phyloP scores from a whole-genome alignment of 2,113 vertebrate species.

The Setophaga petechia region DNA sequence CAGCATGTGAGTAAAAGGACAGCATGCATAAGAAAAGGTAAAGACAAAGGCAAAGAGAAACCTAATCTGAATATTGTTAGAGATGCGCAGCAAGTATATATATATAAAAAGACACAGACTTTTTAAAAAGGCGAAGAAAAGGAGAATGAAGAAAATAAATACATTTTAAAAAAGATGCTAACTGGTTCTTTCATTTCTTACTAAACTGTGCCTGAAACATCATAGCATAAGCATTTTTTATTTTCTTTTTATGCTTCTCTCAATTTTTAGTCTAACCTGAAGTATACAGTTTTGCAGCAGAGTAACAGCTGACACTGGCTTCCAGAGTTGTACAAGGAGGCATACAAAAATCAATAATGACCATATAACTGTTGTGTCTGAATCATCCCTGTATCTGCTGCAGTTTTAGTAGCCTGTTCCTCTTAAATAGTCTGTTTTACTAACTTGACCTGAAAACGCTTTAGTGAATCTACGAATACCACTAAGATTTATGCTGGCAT shows the following conservation, averaged over 20 bases:
- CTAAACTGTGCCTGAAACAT: background rate
- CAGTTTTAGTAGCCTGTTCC: background rate
- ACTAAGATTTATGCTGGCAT: background rate
- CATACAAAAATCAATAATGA: background rate
- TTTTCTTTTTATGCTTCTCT: background rate
- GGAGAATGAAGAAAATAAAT: background rate
- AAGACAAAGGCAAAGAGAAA: background rate
- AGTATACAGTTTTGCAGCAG: background rate
- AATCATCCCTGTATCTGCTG: background rate
- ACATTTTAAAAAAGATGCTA: background rate
- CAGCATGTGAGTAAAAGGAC: background rate
- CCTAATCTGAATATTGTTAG: background rate
- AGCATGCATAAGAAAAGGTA: background rate
- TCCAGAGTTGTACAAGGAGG: background rate
- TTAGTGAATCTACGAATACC: background rate
- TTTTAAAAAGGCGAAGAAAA: background rate
- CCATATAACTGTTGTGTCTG: background rate
- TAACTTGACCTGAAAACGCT: background rate
- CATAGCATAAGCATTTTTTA: background rate
- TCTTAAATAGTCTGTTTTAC: background rate
- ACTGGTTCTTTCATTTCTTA: background rate
- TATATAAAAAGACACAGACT: background rate
- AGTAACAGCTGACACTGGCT: background rate
- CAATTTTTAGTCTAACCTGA: background rate
- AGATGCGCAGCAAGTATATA: background rate